Percentiles rank a stretch among this genome's conserved stretches.
Evolutionary conservation across 2,113 vertebrate genomes (phyloP).

Genomic region (Grammomys surdaster): DNA sequence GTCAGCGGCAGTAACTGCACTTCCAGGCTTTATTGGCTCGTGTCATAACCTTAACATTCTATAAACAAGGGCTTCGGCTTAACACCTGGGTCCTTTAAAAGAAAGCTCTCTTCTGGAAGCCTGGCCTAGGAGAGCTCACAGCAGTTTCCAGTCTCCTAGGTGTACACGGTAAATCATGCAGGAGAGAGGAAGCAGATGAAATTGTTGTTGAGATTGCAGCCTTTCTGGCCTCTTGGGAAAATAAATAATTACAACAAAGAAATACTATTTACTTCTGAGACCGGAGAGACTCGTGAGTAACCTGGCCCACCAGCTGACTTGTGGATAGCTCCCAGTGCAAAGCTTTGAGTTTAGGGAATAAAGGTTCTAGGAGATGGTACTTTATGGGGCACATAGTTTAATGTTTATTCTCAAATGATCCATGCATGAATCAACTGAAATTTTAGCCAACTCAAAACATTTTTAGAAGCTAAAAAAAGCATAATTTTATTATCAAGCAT

Average conservation of each 20-base stretch:
- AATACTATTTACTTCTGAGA: constrained; percentile 80
- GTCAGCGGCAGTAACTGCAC: constrained; percentile 68
- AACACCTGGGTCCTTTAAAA: constrained; percentile 78
- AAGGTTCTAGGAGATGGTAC: constrained; percentile 54
- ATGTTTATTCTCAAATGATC: constrained; percentile 55
- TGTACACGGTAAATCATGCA: constrained; percentile 74
- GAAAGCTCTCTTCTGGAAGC: constrained; percentile 73
- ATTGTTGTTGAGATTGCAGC: constrained; percentile 73
- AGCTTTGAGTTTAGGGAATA: constrained; percentile 70
- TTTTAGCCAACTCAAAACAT: constrained; percentile 59
- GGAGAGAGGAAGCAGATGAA: constrained; percentile 80
- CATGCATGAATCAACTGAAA: constrained; percentile 57
- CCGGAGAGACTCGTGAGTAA: constrained; percentile 75
- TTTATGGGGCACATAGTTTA: constrained; percentile 65
- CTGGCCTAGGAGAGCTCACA: constrained; percentile 52
- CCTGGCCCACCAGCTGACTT: constrained; percentile 70
- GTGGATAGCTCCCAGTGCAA: neutral
- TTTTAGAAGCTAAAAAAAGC: constrained; percentile 63
- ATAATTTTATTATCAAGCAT: constrained; percentile 54
- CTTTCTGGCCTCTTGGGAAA: constrained; percentile 78
- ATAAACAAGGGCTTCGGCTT: constrained; percentile 74
- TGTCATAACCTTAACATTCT: constrained; percentile 80
- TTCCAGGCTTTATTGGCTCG: constrained; percentile 79
- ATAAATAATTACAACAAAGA: constrained; percentile 81
- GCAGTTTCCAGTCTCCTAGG: constrained; percentile 69